A percentile compares a stretch with the other conserved stretches of the same genome.
phyloP scores from a whole-genome alignment of 2,888 invertebrate genomes.

The Busseola fusca region DNA sequence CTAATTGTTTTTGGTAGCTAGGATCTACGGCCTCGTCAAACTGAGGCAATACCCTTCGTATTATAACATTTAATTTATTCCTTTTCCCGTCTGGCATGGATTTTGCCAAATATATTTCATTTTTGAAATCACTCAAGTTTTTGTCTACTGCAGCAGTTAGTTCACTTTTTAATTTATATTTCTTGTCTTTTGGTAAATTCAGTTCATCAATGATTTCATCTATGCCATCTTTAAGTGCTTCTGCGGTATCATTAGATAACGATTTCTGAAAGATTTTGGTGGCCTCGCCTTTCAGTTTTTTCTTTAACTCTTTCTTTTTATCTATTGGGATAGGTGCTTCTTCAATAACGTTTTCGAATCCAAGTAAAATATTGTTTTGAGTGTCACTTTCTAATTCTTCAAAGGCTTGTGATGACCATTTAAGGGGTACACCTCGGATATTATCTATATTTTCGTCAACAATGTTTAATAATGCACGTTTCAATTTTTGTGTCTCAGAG shows the following conservation, averaged over 20 bases:
- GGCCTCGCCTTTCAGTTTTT: neutral
- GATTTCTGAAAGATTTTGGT: neutral
- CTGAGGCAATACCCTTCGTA: constrained; percentile 9
- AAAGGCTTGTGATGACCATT: neutral
- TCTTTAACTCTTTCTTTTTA: constrained; percentile 10
- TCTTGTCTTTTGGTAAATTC: constrained; percentile 33
- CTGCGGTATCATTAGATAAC: neutral
- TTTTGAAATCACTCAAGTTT: neutral
- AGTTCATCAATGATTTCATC: constrained; percentile 42
- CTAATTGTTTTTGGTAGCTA: neutral
- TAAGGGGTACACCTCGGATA: neutral
- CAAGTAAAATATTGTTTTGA: neutral
- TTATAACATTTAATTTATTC: constrained; percentile 1
- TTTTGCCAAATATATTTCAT: neutral
- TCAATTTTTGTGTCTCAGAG: constrained; percentile 35
- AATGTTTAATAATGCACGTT: constrained; percentile 43
- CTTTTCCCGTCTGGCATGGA: neutral
- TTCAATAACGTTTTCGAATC: neutral
- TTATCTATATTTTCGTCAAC: constrained; percentile 11
- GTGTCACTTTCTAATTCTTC: neutral
- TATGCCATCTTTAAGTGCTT: constrained; percentile 21
- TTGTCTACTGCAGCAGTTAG: constrained; percentile 34
- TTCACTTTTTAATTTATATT: constrained; percentile 38
- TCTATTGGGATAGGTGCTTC: neutral
- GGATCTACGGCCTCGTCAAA: constrained; percentile 15